A percentile compares a stretch with the other conserved stretches of the same genome.
These are phyloP conservation scores for Trissoscelio sp. DNA, from an alignment of 2,888 invertebrate species.

Conservation along the genomic window DNA sequence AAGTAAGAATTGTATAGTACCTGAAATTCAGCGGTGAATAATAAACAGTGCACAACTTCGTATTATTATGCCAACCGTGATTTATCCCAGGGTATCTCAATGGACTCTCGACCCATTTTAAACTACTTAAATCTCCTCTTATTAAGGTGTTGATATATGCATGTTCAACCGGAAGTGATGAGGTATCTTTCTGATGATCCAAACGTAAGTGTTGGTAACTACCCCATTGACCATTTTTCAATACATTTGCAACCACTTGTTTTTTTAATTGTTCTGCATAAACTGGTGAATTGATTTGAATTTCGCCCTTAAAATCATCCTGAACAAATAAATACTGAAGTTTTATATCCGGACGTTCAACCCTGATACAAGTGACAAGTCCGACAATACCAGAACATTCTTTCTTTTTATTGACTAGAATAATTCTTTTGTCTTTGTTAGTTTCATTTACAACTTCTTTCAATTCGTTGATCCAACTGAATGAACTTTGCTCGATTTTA, in stretches of 20 bases:
- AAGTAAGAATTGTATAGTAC: conserved; percentile 70
- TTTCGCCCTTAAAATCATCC: conserved; percentile 86
- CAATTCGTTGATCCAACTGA: conserved; percentile 91
- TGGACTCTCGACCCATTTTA: conserved; percentile 96
- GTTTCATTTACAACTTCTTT: conserved; percentile 90
- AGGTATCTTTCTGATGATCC: conserved; percentile 83
- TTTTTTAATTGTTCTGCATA: conserved; percentile 87
- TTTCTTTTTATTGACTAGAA: conserved; percentile 88
- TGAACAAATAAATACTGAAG: conserved; percentile 88
- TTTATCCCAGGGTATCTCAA: conserved; percentile 87
- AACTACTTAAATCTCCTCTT: conserved; percentile 96
- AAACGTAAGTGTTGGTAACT: conserved; percentile 92
- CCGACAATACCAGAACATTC: conserved; percentile 88
- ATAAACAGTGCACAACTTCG: conserved; percentile 93
- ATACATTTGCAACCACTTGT: conserved; percentile 94
- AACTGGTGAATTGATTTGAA: conserved; percentile 85
- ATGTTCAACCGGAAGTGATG: conserved; percentile 90
- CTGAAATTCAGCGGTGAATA: conserved; percentile 97
- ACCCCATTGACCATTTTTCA: conserved; percentile 93
- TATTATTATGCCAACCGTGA: conserved; percentile 83
- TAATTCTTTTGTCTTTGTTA: conserved; percentile 86
- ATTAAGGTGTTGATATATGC: conserved; percentile 97
- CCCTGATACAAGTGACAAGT: conserved; percentile 91
- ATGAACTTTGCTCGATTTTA: conserved; percentile 88
- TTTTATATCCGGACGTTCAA: conserved; percentile 32